Percentiles rank a stretch among this genome's conserved stretches.
phyloP scores from a whole-genome alignment of 2,797 vertebrate genomes.

The Enteromius anoplus region DNA sequence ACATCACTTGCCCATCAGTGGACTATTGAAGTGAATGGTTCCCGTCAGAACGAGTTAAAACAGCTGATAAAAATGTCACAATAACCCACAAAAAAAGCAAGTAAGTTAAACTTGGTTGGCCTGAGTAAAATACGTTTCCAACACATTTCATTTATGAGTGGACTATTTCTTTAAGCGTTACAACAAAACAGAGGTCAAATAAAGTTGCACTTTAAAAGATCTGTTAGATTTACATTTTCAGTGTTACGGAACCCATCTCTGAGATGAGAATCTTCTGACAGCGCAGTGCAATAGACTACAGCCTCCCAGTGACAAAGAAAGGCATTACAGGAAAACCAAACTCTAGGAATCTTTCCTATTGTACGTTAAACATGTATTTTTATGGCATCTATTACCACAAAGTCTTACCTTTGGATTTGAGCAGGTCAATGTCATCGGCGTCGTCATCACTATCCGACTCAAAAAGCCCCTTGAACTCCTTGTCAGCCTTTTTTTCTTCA shows the following conservation, averaged over 20 bases:
- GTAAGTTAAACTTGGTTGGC: not conserved
- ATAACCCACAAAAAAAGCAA: not conserved
- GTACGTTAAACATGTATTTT: too few relatives aligned
- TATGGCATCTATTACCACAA: not conserved
- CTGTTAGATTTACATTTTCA: not conserved
- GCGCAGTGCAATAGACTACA: slow-evolving; percentile 59
- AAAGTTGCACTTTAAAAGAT: slow-evolving; percentile 3
- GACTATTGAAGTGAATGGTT: not conserved
- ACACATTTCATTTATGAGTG: not conserved
- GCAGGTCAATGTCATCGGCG: slow-evolving; percentile 64
- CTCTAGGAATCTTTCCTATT: too few relatives aligned
- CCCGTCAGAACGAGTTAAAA: not conserved
- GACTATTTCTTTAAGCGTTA: not conserved
- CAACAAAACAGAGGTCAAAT: not conserved
- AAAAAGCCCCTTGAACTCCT: slow-evolving; percentile 93
- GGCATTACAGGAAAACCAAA: slow-evolving; percentile 31
- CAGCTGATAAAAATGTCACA: not conserved
- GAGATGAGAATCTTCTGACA: slow-evolving; percentile 1
- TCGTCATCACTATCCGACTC: slow-evolving; percentile 86
- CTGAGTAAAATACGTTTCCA: not conserved
- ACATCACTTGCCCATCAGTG: not conserved
- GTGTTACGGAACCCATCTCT: not conserved
- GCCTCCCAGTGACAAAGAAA: slow-evolving; percentile 70
- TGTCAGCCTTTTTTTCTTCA: slow-evolving; percentile 85
- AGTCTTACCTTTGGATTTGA: slow-evolving; percentile 79